Evolutionary conservation across 2,888 invertebrate species (phyloP), one percentile per base, ranked within the genome.

Genomic region (Rhynchonema sp.): DNA sequence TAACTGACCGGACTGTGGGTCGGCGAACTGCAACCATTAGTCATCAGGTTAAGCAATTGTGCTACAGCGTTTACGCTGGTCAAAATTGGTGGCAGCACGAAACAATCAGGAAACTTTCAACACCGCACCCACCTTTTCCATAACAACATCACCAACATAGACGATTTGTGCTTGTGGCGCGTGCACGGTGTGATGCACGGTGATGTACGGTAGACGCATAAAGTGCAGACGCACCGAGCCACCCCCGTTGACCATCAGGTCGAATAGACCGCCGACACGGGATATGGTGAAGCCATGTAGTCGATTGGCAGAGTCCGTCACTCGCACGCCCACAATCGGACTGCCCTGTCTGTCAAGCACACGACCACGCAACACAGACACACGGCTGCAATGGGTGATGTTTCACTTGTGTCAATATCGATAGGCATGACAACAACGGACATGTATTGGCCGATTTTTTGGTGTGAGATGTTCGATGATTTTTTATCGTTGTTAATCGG

Each of bases 121-220:
- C n/a, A n/a, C n/a, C n/a, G n/a, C n/a, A n/a, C n/a, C n/a, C n/a
- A n/a, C n/a, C n/a, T n/a, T n/a, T n/a, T n/a, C n/a, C 63, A 72
- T 66, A 46, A 66, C 55, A 22, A 72, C 64, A 70, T 90, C 86
- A 69, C 90, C 89, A 84, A 84, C 86, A 63, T 60, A 65, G 58
- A 96, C 88, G 69, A 98, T 92, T 74, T 88, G 87, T 78, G 98
- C 98, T 89, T 94, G 92, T 26, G 94, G 92, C 63, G 91, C 89
- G 76, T 87, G 88, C 62, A 92, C 86, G 1, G 88, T 89, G 72
- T 84, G 82, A 64, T 87, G 84, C 54, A 71, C 68, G 22, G 72
- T 64, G 57, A 69, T 83, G 80, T 91, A 96, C 29, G 94, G 94
- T 60, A 87, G 87, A 62, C 96, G 81, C 74, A 91, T 89, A 79